Conservation (phyloP, 37 sponge, comb jelly and placozoan genomes). For the Geodia barretti region DNA sequence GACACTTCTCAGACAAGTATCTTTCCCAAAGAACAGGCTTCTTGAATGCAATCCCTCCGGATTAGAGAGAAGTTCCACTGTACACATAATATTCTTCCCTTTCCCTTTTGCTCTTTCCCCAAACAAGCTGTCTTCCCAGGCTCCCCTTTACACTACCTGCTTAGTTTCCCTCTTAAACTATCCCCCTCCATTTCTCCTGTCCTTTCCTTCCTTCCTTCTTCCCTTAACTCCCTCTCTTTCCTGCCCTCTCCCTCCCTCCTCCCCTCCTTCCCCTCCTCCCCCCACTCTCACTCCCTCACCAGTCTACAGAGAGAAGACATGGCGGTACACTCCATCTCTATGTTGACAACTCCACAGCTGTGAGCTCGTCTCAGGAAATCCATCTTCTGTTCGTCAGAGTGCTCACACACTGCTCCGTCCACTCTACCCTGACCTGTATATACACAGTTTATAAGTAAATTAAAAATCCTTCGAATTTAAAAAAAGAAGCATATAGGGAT, state of each 20-base stretch:
- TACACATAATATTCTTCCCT: too few relatives aligned
- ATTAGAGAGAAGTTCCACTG: too few relatives aligned
- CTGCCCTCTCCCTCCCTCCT: neutral
- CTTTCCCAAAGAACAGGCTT: too few relatives aligned
- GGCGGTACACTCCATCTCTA: conserved; percentile 95
- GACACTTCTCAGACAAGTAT: too few relatives aligned
- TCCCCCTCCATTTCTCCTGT: neutral
- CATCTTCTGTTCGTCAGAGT: conserved; percentile 73
- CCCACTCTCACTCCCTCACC: conserved; percentile 12
- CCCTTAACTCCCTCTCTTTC: neutral
- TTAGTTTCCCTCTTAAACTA: too few relatives aligned
- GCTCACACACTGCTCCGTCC: conserved; percentile 93
- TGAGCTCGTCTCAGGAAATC: conserved; percentile 67
- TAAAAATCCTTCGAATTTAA: too few relatives aligned
- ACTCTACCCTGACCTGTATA: conserved; percentile 85
- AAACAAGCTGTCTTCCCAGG: too few relatives aligned
- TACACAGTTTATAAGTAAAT: too few relatives aligned
- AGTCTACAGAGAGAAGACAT: conserved; percentile 79
- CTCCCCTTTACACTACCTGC: too few relatives aligned
- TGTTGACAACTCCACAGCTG: conserved; percentile 77
- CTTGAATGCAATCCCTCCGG: too few relatives aligned
- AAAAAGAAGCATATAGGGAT: too few relatives aligned
- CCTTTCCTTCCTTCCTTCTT: neutral
- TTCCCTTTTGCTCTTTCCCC: too few relatives aligned
- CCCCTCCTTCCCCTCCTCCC: neutral